Conservation (phyloP, 2,113 vertebrate species). For the Mobula birostris region DNA sequence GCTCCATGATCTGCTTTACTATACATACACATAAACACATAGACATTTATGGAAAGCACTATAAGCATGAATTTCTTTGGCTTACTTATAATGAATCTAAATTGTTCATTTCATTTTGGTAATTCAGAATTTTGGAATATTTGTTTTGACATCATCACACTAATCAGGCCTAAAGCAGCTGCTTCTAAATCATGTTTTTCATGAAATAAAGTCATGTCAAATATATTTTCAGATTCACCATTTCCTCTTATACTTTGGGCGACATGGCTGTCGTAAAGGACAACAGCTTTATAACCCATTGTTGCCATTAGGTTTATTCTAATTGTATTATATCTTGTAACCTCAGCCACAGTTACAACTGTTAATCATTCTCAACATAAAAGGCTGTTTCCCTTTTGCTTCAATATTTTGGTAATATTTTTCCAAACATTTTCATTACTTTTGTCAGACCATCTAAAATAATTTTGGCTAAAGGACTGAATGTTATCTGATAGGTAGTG, state of each 20-base stretch:
- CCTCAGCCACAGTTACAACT: no score
- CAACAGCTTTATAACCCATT: no score
- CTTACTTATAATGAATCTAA: not conserved
- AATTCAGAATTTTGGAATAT: not conserved
- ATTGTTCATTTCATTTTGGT: conserved; percentile 11
- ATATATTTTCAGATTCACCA: not conserved
- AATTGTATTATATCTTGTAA: no score
- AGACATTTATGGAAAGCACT: not conserved
- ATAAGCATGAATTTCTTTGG: not conserved
- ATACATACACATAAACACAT: not conserved
- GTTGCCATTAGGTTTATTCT: no score
- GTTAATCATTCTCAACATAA: no score
- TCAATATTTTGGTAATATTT: no score
- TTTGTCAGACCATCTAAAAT: no score
- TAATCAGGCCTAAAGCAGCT: not conserved
- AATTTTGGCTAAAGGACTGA: not conserved
- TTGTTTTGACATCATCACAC: not conserved
- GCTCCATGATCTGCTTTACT: not conserved
- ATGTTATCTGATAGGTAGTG: conserved; percentile 11
- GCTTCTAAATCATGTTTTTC: conserved; percentile 19
- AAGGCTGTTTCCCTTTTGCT: no score
- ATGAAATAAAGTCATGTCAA: not conserved
- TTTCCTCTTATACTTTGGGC: not conserved
- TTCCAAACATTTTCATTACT: no score
- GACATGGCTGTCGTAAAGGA: not conserved